These are phyloP conservation scores for Graptemys geographica DNA, from an alignment of 2,797 vertebrate genomes.

Conservation along the genomic window DNA sequence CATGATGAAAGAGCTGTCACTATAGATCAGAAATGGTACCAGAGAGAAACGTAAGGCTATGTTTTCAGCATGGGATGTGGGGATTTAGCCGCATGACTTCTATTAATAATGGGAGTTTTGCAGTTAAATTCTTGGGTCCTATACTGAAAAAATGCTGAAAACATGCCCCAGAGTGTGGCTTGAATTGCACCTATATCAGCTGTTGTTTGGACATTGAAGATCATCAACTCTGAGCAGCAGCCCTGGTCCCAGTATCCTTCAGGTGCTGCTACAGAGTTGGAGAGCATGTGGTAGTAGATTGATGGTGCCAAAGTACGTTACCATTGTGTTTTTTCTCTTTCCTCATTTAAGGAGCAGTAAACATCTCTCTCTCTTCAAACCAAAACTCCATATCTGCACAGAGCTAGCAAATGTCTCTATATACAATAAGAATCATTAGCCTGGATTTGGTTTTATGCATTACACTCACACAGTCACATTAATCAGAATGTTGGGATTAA, in stretches of 20 bases:
- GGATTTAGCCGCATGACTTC: constrained; percentile 38
- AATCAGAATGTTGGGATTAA: neutral
- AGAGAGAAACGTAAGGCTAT: constrained; percentile 56
- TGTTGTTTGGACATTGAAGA: constrained; percentile 65
- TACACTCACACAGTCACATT: neutral
- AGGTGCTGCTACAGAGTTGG: constrained; percentile 51
- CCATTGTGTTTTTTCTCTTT: neutral
- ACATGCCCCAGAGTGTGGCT: constrained; percentile 49
- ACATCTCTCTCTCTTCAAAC: constrained; percentile 11
- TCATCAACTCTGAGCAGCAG: constrained; percentile 45
- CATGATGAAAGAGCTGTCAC: constrained; percentile 73
- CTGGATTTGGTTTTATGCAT: neutral
- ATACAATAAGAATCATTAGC: neutral
- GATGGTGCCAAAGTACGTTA: neutral
- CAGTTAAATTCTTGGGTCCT: constrained; percentile 41
- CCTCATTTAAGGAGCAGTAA: constrained; percentile 5
- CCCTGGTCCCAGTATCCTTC: constrained; percentile 54
- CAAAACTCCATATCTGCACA: neutral
- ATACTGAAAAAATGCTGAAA: constrained; percentile 6
- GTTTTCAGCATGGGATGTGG: constrained; percentile 30
- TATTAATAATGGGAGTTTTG: constrained; percentile 62
- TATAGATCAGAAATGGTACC: constrained; percentile 61
- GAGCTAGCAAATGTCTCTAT: neutral
- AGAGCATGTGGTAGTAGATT: neutral
- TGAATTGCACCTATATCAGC: constrained; percentile 29